Evolutionary conservation across 2,797 vertebrate genomes (phyloP).

Genomic region (Bovichtus variegatus): DNA sequence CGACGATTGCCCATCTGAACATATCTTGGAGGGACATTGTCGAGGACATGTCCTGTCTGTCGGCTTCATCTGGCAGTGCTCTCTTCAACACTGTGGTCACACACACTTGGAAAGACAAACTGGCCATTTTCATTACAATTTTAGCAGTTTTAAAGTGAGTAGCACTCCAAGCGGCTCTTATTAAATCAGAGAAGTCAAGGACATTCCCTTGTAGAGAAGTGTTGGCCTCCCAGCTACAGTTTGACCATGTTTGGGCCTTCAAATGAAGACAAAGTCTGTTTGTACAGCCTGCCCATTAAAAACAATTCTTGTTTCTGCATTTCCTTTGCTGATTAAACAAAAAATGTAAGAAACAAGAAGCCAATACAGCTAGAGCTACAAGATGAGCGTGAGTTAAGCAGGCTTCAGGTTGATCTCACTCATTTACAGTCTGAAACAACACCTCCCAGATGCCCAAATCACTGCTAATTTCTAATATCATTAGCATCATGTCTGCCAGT

Average conservation of each 20-base stretch:
- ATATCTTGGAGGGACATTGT: not conserved
- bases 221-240: not conserved
- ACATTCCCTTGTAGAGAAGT: conserved; percentile 9
- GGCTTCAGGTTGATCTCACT: conserved; percentile 40
- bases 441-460: conserved; percentile 63
- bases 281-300: conserved; percentile 9
- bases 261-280: conserved; percentile 16
- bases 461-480: conserved; percentile 77
- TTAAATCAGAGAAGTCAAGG: conserved; percentile 31
- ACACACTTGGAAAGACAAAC: conserved; percentile 11
- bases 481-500: conserved; percentile 81
- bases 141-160: not conserved
- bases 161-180: not conserved
- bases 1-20: not conserved
- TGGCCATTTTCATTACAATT: not conserved
- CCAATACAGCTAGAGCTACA: not conserved
- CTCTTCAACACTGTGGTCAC: not conserved
- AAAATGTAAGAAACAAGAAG: conserved; percentile 3
- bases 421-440: conserved; percentile 46
- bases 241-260: conserved; percentile 25
- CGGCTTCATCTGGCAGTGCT: not conserved
- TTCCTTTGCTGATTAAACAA: conserved; percentile 14
- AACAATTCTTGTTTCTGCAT: conserved; percentile 5
- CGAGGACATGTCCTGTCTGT: conserved; percentile 3
- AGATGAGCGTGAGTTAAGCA: conserved; percentile 29